Evolutionary conservation across 1,140 invertebrate genomes (phyloP).

Genomic region (Polyergus mexicanus): DNA sequence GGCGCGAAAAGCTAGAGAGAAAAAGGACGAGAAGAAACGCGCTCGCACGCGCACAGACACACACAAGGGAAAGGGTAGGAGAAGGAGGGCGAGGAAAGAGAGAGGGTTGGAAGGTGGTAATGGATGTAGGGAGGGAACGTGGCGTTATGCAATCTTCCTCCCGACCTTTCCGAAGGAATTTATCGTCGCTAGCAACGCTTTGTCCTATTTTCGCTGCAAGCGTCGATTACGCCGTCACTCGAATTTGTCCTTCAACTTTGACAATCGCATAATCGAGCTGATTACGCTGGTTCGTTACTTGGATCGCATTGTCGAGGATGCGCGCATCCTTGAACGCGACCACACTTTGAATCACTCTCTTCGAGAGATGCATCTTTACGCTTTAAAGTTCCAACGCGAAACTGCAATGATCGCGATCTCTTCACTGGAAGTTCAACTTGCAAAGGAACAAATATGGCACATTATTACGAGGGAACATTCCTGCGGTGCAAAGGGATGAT

Average conservation of each 20-base stretch:
- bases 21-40: neutral
- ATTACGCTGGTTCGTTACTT: neutral
- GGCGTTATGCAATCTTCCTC: constrained; percentile 81
- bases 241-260: neutral
- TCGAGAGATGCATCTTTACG: neutral
- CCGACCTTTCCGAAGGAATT: constrained; percentile 75
- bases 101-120: constrained; percentile 32
- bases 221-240: constrained; percentile 2
- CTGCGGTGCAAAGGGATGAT: neutral
- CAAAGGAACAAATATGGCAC: neutral
- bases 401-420: neutral
- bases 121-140: constrained; percentile 53
- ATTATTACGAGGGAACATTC: neutral
- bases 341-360: neutral
- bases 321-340: neutral
- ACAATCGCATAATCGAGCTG: neutral
- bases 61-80: constrained; percentile 22
- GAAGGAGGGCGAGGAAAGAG: constrained; percentile 8
- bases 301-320: neutral
- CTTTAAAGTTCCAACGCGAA: neutral
- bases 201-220: constrained; percentile 44
- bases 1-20: neutral
- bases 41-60: constrained; percentile 28
- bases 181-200: constrained; percentile 61
- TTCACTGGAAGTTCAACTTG: neutral